These are phyloP conservation scores for Cataglyphis cursor DNA, from an alignment of 2,888 invertebrate genomes.

Conservation along the genomic window DNA sequence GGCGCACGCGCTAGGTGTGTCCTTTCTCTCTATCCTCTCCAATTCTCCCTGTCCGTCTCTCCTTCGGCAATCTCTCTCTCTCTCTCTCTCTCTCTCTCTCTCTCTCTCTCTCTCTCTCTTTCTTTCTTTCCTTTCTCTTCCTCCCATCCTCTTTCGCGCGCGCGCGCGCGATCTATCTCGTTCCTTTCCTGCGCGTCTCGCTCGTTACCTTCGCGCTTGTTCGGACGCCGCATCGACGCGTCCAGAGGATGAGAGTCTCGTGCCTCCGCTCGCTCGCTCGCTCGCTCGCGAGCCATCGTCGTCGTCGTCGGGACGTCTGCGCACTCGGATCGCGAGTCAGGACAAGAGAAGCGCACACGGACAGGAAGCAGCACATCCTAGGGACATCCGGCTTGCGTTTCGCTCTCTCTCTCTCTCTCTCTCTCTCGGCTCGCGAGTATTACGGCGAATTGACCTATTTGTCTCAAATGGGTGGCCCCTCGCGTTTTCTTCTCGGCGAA, in stretches of 20 bases:
- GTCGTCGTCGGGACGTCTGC: constrained; percentile 68
- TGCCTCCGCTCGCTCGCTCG: constrained; percentile 36
- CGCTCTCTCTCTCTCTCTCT: constrained; percentile 1
- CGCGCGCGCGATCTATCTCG: constrained; percentile 60
- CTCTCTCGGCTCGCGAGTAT: constrained; percentile 4
- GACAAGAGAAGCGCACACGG: constrained; percentile 26
- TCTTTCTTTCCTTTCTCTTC: constrained; percentile 34
- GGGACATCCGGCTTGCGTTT: constrained; percentile 38
- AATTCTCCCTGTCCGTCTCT: constrained; percentile 58
- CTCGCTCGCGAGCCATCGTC: constrained; percentile 61
- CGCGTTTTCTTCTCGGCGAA: constrained; percentile 26
- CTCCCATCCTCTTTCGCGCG: constrained; percentile 14
- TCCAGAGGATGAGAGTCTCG: constrained; percentile 69
- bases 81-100: constrained; percentile 32
- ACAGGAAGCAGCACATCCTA: neutral
- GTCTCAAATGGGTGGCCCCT: constrained; percentile 25
- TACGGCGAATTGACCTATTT: constrained; percentile 55
- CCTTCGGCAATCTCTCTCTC: constrained; percentile 38
- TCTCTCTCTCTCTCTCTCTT: constrained; percentile 45
- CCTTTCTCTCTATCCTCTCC: constrained; percentile 53
- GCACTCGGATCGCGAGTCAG: constrained; percentile 59
- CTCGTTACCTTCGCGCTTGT: constrained; percentile 58
- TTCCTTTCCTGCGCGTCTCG: constrained; percentile 56
- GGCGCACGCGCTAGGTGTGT: constrained; percentile 52
- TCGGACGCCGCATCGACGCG: constrained; percentile 72